phyloP scores from a whole-genome alignment of 2,113 vertebrate species.

The Ellobius talpinus region DNA sequence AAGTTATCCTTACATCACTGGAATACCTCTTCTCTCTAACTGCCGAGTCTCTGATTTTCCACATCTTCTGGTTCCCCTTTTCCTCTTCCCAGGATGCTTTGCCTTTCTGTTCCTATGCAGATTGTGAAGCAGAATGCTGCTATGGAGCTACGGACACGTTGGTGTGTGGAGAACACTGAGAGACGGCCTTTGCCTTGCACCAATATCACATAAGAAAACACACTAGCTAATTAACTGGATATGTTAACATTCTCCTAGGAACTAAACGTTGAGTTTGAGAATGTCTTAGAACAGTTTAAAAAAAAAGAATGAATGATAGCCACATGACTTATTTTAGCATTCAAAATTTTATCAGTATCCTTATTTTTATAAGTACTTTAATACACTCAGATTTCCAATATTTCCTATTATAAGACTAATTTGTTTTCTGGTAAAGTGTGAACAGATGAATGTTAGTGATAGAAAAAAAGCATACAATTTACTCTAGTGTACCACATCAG shows the following conservation, averaged over 20 bases:
- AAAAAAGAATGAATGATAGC: not conserved
- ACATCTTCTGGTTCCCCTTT: not conserved
- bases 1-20: not conserved
- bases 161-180: not conserved
- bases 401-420: not conserved
- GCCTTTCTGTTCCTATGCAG: not conserved
- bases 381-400: not conserved
- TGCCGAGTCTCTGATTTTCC: not conserved
- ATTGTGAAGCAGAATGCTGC: not conserved
- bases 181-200: not conserved
- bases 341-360: slow-evolving; percentile 11
- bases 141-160: not conserved
- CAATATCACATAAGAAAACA: not conserved
- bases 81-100: not conserved
- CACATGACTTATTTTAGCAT: not conserved
- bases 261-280: not conserved
- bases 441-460: not conserved
- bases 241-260: slow-evolving; percentile 27
- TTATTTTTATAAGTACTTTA: not conserved
- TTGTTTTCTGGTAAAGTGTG: not conserved
- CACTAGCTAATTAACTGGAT: slow-evolving; percentile 5
- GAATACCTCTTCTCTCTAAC: not conserved
- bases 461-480: not conserved
- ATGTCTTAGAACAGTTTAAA: not conserved
- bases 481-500: not conserved